phyloP scores from a whole-genome alignment of 2,888 invertebrate species.

The Rotaria sp. region DNA sequence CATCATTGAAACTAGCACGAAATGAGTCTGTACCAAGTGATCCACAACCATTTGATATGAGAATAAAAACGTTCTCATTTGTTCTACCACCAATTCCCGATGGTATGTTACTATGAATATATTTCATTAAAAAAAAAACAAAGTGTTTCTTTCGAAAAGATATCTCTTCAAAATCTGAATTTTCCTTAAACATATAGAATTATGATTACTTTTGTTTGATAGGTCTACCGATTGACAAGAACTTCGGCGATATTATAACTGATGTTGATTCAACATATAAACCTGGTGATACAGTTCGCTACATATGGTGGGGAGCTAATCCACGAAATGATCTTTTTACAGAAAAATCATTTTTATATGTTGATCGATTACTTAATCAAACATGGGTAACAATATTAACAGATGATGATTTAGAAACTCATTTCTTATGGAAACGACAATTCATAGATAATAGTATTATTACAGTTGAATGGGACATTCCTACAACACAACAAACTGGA shows the following conservation, averaged over 20 bases:
- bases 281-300: constrained; percentile 42
- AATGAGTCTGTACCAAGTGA: constrained; percentile 1
- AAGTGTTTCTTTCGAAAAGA: too few relatives aligned
- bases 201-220: constrained; percentile 66
- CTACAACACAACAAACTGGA: background rate
- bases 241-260: constrained; percentile 54
- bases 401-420: background rate
- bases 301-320: background rate
- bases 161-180: too few relatives aligned
- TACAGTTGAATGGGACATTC: constrained; percentile 11
- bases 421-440: background rate
- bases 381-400: background rate
- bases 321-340: constrained; percentile 14
- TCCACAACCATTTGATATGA: constrained; percentile 21
- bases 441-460: background rate
- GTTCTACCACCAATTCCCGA: constrained; percentile 51
- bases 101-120: background rate
- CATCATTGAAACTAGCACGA: constrained; percentile 63
- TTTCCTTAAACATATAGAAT: too few relatives aligned
- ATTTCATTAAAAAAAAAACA: background rate
- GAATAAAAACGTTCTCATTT: constrained; percentile 26
- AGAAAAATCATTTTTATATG: constrained; percentile 17
- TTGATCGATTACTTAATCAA: background rate
- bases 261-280: constrained; percentile 47
- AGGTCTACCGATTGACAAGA: constrained; percentile 65